phyloP scores from a whole-genome alignment of 2,888 invertebrate species.

The Marronus borbonicus region DNA sequence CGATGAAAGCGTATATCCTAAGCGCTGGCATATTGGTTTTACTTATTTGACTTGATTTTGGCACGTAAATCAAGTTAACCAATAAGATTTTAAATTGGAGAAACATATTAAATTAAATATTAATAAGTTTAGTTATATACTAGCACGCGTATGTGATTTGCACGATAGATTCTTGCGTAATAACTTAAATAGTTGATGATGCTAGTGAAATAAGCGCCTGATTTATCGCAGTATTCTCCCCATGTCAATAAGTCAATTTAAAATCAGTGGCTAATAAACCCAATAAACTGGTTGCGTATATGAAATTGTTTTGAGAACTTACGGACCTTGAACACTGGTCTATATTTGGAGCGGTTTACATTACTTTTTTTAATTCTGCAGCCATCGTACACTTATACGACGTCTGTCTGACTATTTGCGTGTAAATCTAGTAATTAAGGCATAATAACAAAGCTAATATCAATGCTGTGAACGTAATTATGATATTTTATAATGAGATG shows the following conservation, averaged over 20 bases:
- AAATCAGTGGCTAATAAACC: constrained; percentile 34
- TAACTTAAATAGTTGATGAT: not conserved
- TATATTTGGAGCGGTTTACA: constrained; percentile 35
- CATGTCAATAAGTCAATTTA: not conserved
- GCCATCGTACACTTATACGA: not conserved
- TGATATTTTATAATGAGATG: not conserved
- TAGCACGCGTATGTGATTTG: no score
- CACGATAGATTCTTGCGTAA: no score
- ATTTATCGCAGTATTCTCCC: no score
- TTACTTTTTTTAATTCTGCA: constrained; percentile 8
- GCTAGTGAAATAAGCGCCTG: no score
- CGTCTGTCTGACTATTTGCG: not conserved
- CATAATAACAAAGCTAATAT: not conserved
- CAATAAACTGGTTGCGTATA: constrained; percentile 41
- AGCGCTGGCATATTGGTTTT: no score
- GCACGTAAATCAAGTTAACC: no score
- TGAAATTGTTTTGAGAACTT: constrained; percentile 32
- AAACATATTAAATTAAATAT: no score
- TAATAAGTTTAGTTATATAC: no score
- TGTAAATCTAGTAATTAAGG: not conserved
- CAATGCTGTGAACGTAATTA: not conserved
- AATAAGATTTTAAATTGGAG: no score
- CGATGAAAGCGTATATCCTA: no score
- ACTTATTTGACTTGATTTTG: no score
- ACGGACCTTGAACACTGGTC: constrained; percentile 44